Evolutionary conservation across 2,888 invertebrate genomes (phyloP), one percentile per base, ranked within the genome.

Genomic region (Nudaria mundana): DNA sequence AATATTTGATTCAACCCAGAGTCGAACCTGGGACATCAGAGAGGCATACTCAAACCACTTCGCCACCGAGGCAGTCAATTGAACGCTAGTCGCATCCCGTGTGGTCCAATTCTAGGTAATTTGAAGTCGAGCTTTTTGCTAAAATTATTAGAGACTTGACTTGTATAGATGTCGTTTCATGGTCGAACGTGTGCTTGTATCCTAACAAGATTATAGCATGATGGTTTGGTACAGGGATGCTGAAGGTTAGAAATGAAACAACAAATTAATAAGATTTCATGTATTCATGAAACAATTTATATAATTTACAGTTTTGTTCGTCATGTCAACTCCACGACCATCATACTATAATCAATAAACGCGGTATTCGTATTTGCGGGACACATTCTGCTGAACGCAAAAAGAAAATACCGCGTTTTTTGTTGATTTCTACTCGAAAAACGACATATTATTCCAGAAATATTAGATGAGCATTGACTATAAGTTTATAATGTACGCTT

Each of bases 221-320:
- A 88, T 88, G 87, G 87, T 59, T 86, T 88, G 87, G 87, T 59
- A 63, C 58, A 48, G 52, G 66, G 71, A 43, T 41, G 26, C 44
- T 48, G 47, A 66, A 79, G 74, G 67, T 66, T 44, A 40, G 48
- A 79, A 87, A 86, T 86, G 65, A 87, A 87, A 87, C 86, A 78
- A 81, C 80, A 62, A 38, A 20, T 45, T 48, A 45, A 48, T 62
- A 56, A 58, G 68, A 68, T 63, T 62, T 57, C 62, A 54, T 85
- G 71, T 85, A 84, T 84, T 84, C 71, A 71, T 48, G 42, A 60
- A 69, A 69, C 54, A 52, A 30, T 37, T 24, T 45, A 56, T 7
- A 40, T 52, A 66, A 71, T 77, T 71, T 69, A 81, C 75, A 81
- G 67, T 57, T 14, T 40, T 22, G n/a, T 55, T 52, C 44, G 35